These are phyloP conservation scores for Phyllostomus discolor DNA, from an alignment of 2,113 vertebrate species.

Conservation along the genomic window DNA sequence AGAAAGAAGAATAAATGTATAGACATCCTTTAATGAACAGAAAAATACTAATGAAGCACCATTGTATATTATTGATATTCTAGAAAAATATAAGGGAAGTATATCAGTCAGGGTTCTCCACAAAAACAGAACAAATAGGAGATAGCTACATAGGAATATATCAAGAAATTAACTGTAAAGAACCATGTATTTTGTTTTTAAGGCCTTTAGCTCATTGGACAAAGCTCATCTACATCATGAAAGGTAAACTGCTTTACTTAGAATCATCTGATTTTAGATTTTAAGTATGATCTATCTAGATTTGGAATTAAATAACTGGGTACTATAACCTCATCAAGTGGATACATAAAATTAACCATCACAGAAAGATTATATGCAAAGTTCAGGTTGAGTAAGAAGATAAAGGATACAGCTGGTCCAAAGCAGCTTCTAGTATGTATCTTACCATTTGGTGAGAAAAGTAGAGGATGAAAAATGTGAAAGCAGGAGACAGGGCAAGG, in stretches of 20 bases:
- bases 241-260: not conserved
- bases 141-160: not conserved
- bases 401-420: not conserved
- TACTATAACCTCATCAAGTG: not conserved
- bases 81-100: not conserved
- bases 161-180: not conserved
- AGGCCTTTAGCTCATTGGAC: not conserved
- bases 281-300: not conserved
- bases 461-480: not conserved
- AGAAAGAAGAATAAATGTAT: not conserved
- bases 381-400: not conserved
- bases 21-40: not conserved
- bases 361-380: not conserved
- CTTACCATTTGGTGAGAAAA: not conserved
- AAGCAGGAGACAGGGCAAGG: not conserved
- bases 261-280: not conserved
- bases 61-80: not conserved
- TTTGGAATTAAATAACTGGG: not conserved
- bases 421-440: not conserved
- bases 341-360: not conserved
- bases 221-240: not conserved
- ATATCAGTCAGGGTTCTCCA: not conserved
- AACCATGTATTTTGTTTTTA: not conserved
- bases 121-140: not conserved
- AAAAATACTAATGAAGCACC: not conserved